phyloP scores from a whole-genome alignment of 2,113 vertebrate species.

The Corythornis vintsioides region DNA sequence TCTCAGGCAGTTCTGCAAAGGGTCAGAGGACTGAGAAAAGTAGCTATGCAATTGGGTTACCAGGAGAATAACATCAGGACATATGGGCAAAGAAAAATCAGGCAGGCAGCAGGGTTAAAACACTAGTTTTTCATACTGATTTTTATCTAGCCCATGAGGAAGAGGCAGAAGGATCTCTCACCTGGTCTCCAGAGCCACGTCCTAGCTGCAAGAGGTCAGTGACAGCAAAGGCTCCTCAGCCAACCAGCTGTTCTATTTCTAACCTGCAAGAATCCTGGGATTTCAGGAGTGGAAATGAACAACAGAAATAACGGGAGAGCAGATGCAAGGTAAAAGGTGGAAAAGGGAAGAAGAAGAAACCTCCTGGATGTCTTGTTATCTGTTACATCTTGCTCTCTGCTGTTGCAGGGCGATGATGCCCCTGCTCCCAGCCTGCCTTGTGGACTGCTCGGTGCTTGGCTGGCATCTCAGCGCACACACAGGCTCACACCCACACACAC shows the following conservation, averaged over 20 bases:
- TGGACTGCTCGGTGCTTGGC: rapidly evolving
- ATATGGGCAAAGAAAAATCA: neutral
- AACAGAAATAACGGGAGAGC: too few relatives aligned
- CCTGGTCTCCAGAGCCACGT: neutral
- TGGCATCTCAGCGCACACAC: neutral
- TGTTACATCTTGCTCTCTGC: neutral
- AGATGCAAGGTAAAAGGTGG: neutral
- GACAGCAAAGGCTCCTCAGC: neutral
- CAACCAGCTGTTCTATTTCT: rapidly evolving
- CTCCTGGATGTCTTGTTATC: neutral
- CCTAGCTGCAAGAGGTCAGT: neutral
- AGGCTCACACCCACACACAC: neutral
- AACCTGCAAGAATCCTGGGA: neutral
- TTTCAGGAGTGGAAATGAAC: neutral
- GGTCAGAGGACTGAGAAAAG: neutral
- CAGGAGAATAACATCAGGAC: neutral
- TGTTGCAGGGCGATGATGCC: neutral
- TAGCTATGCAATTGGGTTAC: neutral
- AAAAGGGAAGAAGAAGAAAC: neutral
- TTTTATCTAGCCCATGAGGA: neutral
- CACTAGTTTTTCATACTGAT: neutral
- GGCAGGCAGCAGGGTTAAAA: neutral
- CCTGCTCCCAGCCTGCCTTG: neutral
- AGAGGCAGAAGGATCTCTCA: neutral
- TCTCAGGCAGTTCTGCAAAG: neutral